Evolutionary conservation across 2,113 vertebrate genomes (phyloP).

Genomic region (Thamnaconus septentrionalis): DNA sequence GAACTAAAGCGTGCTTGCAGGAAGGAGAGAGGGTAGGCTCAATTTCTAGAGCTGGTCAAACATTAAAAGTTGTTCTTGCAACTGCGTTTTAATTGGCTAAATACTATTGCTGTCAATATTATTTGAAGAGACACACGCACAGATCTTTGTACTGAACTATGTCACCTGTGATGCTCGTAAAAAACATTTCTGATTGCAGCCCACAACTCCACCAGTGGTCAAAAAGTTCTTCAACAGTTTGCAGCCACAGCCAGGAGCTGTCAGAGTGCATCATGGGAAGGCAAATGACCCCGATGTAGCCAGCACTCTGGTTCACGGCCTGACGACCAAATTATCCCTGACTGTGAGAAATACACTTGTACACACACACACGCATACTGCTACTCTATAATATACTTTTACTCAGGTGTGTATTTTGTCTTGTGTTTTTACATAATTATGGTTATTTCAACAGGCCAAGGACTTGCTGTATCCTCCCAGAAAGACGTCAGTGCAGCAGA

Average conservation of each 20-base stretch:
- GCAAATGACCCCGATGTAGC: slow-evolving; percentile 82
- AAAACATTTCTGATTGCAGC: slow-evolving; percentile 59
- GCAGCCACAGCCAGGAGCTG: slow-evolving; percentile 73
- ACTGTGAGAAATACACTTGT: slow-evolving; percentile 71
- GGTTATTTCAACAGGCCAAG: slow-evolving; percentile 60
- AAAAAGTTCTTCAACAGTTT: slow-evolving; percentile 77
- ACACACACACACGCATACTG: too few relatives aligned
- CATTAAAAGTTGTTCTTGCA: too few relatives aligned
- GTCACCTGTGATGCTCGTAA: too few relatives aligned
- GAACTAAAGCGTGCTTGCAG: slow-evolving; percentile 68
- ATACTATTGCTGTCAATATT: too few relatives aligned
- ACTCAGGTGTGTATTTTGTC: too few relatives aligned
- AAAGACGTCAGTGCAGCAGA: slow-evolving; percentile 81
- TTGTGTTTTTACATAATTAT: neutral
- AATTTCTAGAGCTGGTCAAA: neutral
- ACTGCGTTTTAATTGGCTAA: neutral
- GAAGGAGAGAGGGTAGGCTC: slow-evolving; percentile 45
- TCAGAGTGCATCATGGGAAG: slow-evolving; percentile 79
- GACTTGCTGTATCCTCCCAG: slow-evolving; percentile 75
- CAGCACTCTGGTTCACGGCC: slow-evolving; percentile 78
- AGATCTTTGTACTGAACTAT: neutral
- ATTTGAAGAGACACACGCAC: neutral
- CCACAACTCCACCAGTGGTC: slow-evolving; percentile 73
- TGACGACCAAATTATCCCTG: slow-evolving; percentile 52
- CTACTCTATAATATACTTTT: too few relatives aligned